Percentiles rank a stretch among this genome's conserved stretches.
phyloP scores from a whole-genome alignment of 1,140 invertebrate genomes.

The Drosophila asahinai region DNA sequence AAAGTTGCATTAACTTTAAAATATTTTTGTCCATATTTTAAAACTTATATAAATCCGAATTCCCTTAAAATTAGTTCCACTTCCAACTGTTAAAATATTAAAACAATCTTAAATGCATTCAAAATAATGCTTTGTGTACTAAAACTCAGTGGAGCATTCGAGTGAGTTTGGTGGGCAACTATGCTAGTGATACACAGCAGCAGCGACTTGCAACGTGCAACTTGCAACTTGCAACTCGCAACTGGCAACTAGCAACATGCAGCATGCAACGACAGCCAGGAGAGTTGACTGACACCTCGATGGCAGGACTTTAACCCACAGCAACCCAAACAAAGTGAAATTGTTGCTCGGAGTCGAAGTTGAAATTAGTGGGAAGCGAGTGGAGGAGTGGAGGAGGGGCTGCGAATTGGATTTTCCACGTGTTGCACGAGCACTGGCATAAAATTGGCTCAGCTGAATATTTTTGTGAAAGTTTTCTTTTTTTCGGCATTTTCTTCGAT shows the following conservation, averaged over 20 bases:
- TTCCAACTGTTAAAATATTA: neutral
- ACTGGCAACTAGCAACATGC: slow-evolving; percentile 30
- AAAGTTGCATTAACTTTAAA: neutral
- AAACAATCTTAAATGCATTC: neutral
- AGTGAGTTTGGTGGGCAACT: slow-evolving; percentile 79
- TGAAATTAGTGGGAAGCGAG: slow-evolving; percentile 32
- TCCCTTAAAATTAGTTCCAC: neutral
- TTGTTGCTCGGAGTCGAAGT: slow-evolving; percentile 53
- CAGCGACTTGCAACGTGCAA: slow-evolving; percentile 38
- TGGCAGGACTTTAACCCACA: slow-evolving; percentile 79
- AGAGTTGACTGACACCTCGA: slow-evolving; percentile 78
- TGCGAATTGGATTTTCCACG: slow-evolving; percentile 65
- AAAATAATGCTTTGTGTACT: neutral
- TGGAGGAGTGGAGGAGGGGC: neutral
- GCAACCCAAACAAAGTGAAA: slow-evolving; percentile 72
- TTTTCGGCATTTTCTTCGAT: slow-evolving; percentile 69
- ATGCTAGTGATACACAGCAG: slow-evolving; percentile 75
- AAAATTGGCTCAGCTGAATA: slow-evolving; percentile 48
- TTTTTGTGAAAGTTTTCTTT: slow-evolving; percentile 55
- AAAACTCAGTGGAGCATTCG: slow-evolving; percentile 77
- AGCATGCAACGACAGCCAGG: slow-evolving; percentile 47
- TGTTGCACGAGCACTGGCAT: slow-evolving; percentile 69
- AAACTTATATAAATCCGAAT: no score
- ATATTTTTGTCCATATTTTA: neutral
- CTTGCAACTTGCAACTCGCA: slow-evolving; percentile 27